A percentile compares a stretch with the other conserved stretches of the same genome.
phyloP scores from a whole-genome alignment of 2,888 invertebrate species.

The Anaspis maculata region DNA sequence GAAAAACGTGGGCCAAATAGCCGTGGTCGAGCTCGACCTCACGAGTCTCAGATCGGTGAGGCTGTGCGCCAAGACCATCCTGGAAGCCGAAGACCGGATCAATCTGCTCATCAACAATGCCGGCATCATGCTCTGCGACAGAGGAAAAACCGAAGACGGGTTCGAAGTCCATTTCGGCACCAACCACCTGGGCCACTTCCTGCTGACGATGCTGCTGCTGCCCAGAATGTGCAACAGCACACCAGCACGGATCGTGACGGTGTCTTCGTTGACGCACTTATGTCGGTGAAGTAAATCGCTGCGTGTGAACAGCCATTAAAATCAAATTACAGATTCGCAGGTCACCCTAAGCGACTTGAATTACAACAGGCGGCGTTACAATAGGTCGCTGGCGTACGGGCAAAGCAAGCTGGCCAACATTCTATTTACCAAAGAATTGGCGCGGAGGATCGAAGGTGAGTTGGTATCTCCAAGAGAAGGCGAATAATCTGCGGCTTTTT shows the following conservation, averaged over 20 bases:
- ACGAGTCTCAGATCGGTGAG: slow-evolving; percentile 38
- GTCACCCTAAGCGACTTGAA: slow-evolving; percentile 66
- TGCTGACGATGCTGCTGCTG: slow-evolving; percentile 41
- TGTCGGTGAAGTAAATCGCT: too few relatives aligned
- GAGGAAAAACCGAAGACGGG: slow-evolving; percentile 53
- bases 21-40: slow-evolving; percentile 43
- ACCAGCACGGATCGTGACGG: slow-evolving; percentile 45
- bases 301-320: too few relatives aligned
- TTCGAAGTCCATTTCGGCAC: slow-evolving; percentile 59
- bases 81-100: slow-evolving; percentile 46
- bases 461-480: background rate
- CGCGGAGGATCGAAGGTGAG: slow-evolving; percentile 42
- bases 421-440: slow-evolving; percentile 62
- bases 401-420: slow-evolving; percentile 76
- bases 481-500: slow-evolving; percentile 14
- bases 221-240: slow-evolving; percentile 46
- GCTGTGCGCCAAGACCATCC: slow-evolving; percentile 37
- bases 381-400: slow-evolving; percentile 55
- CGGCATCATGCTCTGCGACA: slow-evolving; percentile 60
- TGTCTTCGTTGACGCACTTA: slow-evolving; percentile 41
- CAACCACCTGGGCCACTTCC: slow-evolving; percentile 49
- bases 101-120: slow-evolving; percentile 65
- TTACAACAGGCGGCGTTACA: slow-evolving; percentile 57
- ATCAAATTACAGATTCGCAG: too few relatives aligned
- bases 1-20: slow-evolving; percentile 39